Conservation (phyloP, 2,797 vertebrate species). For the Falco concolor region DNA sequence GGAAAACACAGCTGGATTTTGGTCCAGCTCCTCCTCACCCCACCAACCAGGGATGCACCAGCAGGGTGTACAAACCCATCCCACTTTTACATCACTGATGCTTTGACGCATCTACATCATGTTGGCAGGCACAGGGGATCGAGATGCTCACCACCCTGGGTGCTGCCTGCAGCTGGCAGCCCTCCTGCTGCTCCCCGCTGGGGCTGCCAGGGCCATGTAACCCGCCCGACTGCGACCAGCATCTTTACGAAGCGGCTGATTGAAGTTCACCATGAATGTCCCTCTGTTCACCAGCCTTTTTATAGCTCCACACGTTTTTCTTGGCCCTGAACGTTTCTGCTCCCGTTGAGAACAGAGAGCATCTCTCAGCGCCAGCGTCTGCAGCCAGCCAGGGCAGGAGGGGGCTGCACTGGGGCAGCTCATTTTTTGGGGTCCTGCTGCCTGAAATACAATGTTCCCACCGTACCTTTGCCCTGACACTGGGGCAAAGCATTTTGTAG, state of each 20-base stretch:
- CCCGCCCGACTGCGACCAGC: background rate
- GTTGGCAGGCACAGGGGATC: background rate
- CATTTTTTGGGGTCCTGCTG: background rate
- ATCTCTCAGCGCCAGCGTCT: background rate
- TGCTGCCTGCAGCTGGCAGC: background rate
- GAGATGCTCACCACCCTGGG: background rate
- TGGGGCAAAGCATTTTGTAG: background rate
- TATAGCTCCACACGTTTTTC: slow-evolving; percentile 30
- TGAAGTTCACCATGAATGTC: slow-evolving; percentile 43
- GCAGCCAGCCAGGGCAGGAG: background rate
- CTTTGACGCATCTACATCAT: accelerated
- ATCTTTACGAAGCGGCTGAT: background rate
- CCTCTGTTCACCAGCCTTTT: slow-evolving; percentile 53
- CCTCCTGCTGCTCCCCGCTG: background rate
- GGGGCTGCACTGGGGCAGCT: background rate
- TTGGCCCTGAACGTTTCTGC: background rate
- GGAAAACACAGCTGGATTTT: accelerated
- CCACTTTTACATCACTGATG: accelerated
- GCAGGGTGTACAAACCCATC: accelerated
- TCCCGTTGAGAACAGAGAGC: slow-evolving; percentile 46
- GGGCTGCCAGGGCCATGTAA: background rate
- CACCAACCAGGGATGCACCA: accelerated
- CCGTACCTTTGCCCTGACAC: accelerated
- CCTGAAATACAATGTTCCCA: background rate
- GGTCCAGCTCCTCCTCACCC: background rate